These are phyloP conservation scores for Halichoeres trimaculatus DNA, from an alignment of 2,113 vertebrate genomes.

Conservation along the genomic window DNA sequence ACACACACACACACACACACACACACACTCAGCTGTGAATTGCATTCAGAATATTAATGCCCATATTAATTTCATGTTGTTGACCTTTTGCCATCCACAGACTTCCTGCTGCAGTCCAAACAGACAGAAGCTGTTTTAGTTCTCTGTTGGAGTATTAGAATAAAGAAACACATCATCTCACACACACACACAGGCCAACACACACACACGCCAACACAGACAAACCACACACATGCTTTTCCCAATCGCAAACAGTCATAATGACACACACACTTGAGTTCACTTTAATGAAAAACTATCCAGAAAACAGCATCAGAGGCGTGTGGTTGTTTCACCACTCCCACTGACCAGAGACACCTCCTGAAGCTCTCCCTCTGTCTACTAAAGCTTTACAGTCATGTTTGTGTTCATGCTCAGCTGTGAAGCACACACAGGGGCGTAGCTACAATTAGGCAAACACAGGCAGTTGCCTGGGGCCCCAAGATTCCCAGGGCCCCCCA, in stretches of 20 bases:
- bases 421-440: neutral
- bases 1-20: too few relatives aligned
- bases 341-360: conserved; percentile 5
- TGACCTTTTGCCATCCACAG: conserved; percentile 80
- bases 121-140: conserved; percentile 76
- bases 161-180: conserved; percentile 49
- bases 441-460: too few relatives aligned
- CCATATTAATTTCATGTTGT: conserved; percentile 83
- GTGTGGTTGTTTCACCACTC: neutral
- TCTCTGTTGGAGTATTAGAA: conserved; percentile 29
- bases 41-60: conserved; percentile 84
- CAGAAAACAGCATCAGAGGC: neutral
- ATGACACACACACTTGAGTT: too few relatives aligned
- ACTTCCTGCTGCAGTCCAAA: conserved; percentile 77
- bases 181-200: conserved; percentile 51
- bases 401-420: conserved; percentile 34
- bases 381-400: neutral
- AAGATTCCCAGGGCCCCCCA: too few relatives aligned
- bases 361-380: neutral
- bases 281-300: conserved; percentile 23
- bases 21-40: too few relatives aligned
- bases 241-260: conserved; percentile 73
- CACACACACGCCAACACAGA: conserved; percentile 30
- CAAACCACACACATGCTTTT: conserved; percentile 48
- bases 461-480: too few relatives aligned